Evolutionary conservation across 2,113 vertebrate genomes (phyloP), one percentile per base, ranked within the genome.

Genomic region (Lagopus leucura): DNA sequence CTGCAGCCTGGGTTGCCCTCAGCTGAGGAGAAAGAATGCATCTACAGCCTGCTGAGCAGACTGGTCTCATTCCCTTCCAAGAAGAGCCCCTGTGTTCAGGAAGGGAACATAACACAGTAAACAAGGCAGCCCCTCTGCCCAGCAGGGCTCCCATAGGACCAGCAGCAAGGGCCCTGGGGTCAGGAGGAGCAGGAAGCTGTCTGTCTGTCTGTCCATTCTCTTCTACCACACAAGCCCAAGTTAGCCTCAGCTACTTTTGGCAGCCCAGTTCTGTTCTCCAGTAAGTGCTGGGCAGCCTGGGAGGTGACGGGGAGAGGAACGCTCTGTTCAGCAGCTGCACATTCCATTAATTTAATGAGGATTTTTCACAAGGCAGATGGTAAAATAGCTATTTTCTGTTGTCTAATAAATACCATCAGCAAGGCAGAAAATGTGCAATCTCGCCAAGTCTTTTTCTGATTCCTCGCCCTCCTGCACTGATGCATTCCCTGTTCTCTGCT

Each of bases 371-470:
- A 96, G 92, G 93, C 96, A 97, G 96, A 96, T 95, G 97, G 94
- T 87, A 96, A 97, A 97, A 97, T 94, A 95, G 94, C 95, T 97
- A 94, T 97, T 97, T 96, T 96, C 95, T 96, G 81, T 97, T 97
- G 90, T 95, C 94, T 97, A 95, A 97, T 96, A 97, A 97, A 97
- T 96, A 95, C 91, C 87, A 94, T 95, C 92, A 95, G 95, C 94
- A 91, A 96, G 97, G 95, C 92, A 92, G 97, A 93, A 97, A 96
- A 97, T 92, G 93, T 86, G 75, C 93, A 94, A 93, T 86, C 90
- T 94, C 36, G 67, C 95, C 94, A 95, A 97, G 95, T 61, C 86
- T 93, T 94, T 54, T 94, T 89, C 93, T 55, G 70, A 83, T 95
- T 88, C 86, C 90, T 95, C 2, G 30, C 88, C 91, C 82, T 91